Evolutionary conservation across 2,888 invertebrate species (phyloP), one percentile per base, ranked within the genome.

Genomic region (Melipona beecheii): DNA sequence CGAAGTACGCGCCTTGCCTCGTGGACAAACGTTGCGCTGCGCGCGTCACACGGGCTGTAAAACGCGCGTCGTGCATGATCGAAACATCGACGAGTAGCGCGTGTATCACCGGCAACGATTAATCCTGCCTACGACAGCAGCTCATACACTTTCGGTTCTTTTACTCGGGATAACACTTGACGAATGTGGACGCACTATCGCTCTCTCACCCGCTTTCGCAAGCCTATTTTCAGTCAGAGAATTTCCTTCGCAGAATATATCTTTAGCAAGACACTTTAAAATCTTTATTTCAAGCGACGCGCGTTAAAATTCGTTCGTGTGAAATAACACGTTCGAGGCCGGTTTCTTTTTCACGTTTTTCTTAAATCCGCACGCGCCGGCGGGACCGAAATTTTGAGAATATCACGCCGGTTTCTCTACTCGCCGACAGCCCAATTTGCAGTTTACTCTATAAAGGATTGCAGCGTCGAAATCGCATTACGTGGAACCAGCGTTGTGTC

Each of bases 71-170:
- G 19, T 15, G 19, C 56, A 5, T 19, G 70, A 71, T 31, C 71
- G 60, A 83, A 78, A 83, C 83, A 71, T 84, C 70, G 74, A 65
- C 65, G 65, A 27, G 36, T 36, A 11, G 17, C 19, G 31, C 15
- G n/a, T 21, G 62, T 58, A 54, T 50, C 69, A 52, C 52, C 64
- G 43, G 13, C 65, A 43, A 64, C 56, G 73, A 81, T 74, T 81
- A 81, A 82, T 82, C 58, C 36, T 36, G 36, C 36, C 64, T 24
- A 17, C 11, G 5, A 24, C 21, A 43, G 24, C 6, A 60, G 9
- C 62, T 43, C 2, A 24, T 64, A 24, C 69, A 6, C 27, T 21
- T 27, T 36, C 64, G 9, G 24, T 36, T 24, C 60, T 74, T 68
- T 68, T 43, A 54, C 58, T 49, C 19, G 0, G 31, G n/a, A 71